phyloP scores from a whole-genome alignment of 1,140 invertebrate species.

The Megalopta genalis region DNA sequence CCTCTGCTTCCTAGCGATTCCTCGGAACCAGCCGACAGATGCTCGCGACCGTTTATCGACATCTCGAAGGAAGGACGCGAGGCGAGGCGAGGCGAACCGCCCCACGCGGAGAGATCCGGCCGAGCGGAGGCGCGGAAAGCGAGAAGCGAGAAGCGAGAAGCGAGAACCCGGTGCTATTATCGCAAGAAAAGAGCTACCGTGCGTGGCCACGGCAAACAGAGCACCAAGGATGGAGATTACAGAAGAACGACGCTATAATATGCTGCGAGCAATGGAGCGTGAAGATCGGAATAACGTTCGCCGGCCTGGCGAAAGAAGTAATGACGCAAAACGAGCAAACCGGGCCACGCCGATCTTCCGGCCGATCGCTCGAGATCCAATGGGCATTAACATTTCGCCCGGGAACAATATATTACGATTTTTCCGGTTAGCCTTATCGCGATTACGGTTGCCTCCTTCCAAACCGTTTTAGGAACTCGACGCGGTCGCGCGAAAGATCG shows the following conservation, averaged over 20 bases:
- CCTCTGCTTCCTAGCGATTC: background rate
- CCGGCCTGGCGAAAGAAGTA: slow-evolving; percentile 3
- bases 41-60: slow-evolving; percentile 11
- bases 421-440: background rate
- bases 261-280: slow-evolving; percentile 19
- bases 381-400: background rate
- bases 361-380: slow-evolving; percentile 4
- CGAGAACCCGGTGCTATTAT: background rate
- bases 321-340: slow-evolving; percentile 26
- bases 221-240: slow-evolving; percentile 6
- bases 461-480: background rate
- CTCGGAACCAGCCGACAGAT: slow-evolving; percentile 12
- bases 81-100: background rate
- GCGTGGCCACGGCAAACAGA: slow-evolving; percentile 2
- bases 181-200: slow-evolving; percentile 16
- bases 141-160: background rate
- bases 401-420: background rate
- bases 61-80: background rate
- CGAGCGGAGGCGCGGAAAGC: background rate
- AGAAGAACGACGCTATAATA: slow-evolving; percentile 33
- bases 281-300: slow-evolving; percentile 38
- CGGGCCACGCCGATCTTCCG: slow-evolving; percentile 3
- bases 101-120: background rate
- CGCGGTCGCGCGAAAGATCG: no score
- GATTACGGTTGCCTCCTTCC: background rate